Base-by-base conservation (phyloP, 2,797 vertebrate genomes). In the Podargus strigoides region DNA sequence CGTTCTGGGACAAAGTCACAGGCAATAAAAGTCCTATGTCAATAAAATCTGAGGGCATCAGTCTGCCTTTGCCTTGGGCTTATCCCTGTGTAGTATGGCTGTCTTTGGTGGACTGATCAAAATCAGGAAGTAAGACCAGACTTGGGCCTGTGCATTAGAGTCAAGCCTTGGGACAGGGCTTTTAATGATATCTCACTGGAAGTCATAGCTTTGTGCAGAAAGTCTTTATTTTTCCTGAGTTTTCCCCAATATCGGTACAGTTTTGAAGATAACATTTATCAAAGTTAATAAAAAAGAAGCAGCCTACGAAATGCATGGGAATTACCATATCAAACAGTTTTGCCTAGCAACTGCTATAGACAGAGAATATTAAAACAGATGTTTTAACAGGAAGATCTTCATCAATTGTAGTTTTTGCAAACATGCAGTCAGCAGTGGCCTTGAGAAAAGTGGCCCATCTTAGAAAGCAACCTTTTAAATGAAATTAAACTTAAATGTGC, bases 381-480 rank as follows among this genome's bases (percentile, higher is more conserved):
- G 90, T 72, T 95, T 81, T 12, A 78, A 91, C 77, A 87, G 56
- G 59, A 93, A 90, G 39, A 77, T 46, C 93, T 90, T 79, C 80
- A 90, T 88, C 87, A 14, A 22, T 39, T 53, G 24, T 46, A 73
- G 36, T 62, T 93, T 85, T 70, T 91, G 58, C 82, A 53, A 94
- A 53, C 55, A 20, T 73, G 59, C 36, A 60, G 55, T 42, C 89
- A 85, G 76, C 60, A 85, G 55, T 58, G 55, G 78, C 80, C 76
- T 90, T 85, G 36, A 76, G 90, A 85, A 74, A 58, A 87, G 58
- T 9, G 4, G 50, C 55, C 72, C 46, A 60, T 92, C 93, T 83
- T 90, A 62, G 85, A 92, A 96, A 96, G 68, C 73, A 91, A 87
- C 84, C 53, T 86, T 93, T 94, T 11, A 62, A 85, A 47, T 8